phyloP scores from a whole-genome alignment of 2,888 invertebrate species.

The Harpalus rufipes region DNA sequence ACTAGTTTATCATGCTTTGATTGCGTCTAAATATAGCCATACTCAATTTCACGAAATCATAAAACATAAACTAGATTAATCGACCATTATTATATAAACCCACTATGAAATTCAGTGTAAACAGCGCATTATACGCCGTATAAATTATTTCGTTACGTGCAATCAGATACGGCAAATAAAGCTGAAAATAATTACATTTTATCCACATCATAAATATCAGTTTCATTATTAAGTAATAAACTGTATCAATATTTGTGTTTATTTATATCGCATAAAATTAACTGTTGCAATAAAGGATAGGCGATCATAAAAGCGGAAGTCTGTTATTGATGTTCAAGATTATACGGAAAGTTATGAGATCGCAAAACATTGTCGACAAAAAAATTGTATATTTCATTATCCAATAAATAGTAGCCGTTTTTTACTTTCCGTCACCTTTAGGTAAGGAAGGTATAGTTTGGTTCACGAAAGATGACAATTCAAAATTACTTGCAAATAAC shows the following conservation, averaged over 20 bases:
- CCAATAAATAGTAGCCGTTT: too few species aligned
- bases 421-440: too few species aligned
- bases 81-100: constrained; percentile 16
- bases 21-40: not conserved
- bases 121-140: constrained; percentile 7
- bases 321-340: not conserved
- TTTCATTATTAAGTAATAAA: constrained; percentile 15
- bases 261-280: not conserved
- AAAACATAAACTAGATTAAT: constrained; percentile 37
- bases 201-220: constrained; percentile 8
- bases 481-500: too few species aligned
- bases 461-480: too few species aligned
- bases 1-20: not conserved
- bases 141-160: constrained; percentile 20
- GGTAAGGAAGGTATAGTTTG: too few species aligned
- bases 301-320: not conserved
- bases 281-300: not conserved
- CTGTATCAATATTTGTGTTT: constrained; percentile 19
- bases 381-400: too few species aligned
- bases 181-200: constrained; percentile 22
- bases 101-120: constrained; percentile 28
- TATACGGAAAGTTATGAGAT: too few species aligned
- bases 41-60: not conserved
- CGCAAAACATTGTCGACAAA: too few species aligned
- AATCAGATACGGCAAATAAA: constrained; percentile 36